A percentile compares a stretch with the other conserved stretches of the same genome.
Conservation (phyloP, 2,113 vertebrate genomes). For the Cettia cetti region DNA sequence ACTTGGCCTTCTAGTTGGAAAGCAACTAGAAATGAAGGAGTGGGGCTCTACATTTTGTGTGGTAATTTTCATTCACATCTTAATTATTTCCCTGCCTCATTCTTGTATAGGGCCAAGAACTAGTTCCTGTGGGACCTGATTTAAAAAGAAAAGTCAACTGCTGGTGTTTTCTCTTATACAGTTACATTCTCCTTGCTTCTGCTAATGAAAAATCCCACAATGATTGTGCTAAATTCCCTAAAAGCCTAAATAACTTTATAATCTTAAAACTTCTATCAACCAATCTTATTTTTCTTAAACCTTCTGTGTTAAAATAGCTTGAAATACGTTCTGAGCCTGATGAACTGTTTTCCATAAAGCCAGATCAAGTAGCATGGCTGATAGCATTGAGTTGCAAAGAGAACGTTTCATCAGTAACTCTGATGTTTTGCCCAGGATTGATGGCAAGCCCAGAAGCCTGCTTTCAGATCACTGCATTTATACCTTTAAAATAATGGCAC, state of each 20-base stretch:
- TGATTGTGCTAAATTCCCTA: neutral
- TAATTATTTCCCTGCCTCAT: neutral
- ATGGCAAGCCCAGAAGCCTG: neutral
- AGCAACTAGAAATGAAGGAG: neutral
- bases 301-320: neutral
- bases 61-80: neutral
- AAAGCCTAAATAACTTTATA: neutral
- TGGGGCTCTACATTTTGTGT: neutral
- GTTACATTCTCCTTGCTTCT: neutral
- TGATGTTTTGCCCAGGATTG: neutral
- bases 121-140: neutral
- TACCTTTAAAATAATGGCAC: neutral
- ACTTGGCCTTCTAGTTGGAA: neutral
- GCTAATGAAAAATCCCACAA: neutral
- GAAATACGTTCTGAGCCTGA: neutral
- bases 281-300: neutral
- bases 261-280: neutral
- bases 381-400: neutral
- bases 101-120: neutral
- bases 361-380: neutral
- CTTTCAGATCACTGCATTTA: neutral
- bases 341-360: neutral
- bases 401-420: neutral
- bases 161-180: neutral
- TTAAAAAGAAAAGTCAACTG: neutral